Base-by-base conservation (phyloP, 2,888 invertebrate species). In the Tenthredo notha region DNA sequence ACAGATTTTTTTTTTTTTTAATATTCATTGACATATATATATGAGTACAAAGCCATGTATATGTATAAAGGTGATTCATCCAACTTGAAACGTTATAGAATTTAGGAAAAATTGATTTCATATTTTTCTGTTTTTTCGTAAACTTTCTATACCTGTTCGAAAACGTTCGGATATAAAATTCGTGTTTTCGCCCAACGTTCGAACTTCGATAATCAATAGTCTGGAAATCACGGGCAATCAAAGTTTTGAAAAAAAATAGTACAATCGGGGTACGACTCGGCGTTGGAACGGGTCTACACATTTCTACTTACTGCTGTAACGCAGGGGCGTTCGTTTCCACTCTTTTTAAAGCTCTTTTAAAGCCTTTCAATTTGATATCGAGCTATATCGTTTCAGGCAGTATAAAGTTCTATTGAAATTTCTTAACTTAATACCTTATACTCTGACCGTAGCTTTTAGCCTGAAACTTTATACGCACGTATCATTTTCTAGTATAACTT, bases 361-460 rank as follows among this genome's bases (percentile, higher is more conserved):
- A 67, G 33, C 67, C 33, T 33, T 67, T 18, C 67, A 33, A 67
- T 67, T 67, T 33, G 15, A 67, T 33, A 29, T 25, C 29, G 10
- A 67, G 29, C 67, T 67, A 29, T 33, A 33, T 67, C 29, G 33
- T 33, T 67, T 33, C 18, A 67, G 33, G 15, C 12, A 18, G 67
- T 67, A 67, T 67, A 67, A 67, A 33, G 33, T 67, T 33, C 67
- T 18, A 67, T 67, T 18, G 67, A 33, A 67, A 67, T 67, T 67
- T 33, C 33, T 67, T 25, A 9, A 61, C 25, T 25, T 61, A 61
- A 29, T 61, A 15, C 25, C 25, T 1, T 33, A 33, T 12, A 67
- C 25, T 67, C 67, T 18, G 67, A 67, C 67, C 67, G 67, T 67
- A 33, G 15, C 12, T 67, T 67, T 33, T 33, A 67, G n/a, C 67